Conservation (phyloP, 1,140 invertebrate species). For the Drosophila micromelanica region DNA sequence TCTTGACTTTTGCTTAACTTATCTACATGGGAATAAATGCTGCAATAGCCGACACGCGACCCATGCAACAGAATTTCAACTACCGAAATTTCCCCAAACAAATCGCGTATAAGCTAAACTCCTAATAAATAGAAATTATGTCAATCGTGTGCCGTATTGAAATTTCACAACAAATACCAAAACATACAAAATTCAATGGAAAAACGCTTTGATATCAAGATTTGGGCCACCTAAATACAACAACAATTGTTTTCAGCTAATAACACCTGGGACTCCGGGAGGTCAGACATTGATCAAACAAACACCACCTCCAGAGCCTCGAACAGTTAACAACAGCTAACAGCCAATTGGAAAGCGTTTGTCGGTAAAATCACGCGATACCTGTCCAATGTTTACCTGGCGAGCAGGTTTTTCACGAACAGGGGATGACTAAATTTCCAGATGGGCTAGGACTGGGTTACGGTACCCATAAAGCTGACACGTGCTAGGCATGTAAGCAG, state of each 20-base stretch:
- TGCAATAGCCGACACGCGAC: slow-evolving; percentile 8
- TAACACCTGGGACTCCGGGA: slow-evolving; percentile 8
- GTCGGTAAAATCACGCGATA: slow-evolving; percentile 71
- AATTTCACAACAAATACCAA: slow-evolving; percentile 57
- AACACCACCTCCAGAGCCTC: not conserved
- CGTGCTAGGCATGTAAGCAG: slow-evolving; percentile 54
- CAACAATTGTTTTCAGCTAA: slow-evolving; percentile 44
- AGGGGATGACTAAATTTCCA: slow-evolving; percentile 42
- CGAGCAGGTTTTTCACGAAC: slow-evolving; percentile 41
- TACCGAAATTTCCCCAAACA: slow-evolving; percentile 33
- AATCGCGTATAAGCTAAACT: slow-evolving; percentile 51
- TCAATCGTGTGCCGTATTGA: slow-evolving; percentile 55
- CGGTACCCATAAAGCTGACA: slow-evolving; percentile 45
- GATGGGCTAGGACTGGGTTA: not conserved
- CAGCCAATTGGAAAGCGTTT: slow-evolving; percentile 66
- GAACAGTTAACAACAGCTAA: not conserved
- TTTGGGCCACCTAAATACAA: slow-evolving; percentile 16
- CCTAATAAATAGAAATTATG: slow-evolving; percentile 79
- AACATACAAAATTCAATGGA: slow-evolving; percentile 14
- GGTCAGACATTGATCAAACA: slow-evolving; percentile 77
- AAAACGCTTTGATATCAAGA: slow-evolving; percentile 53
- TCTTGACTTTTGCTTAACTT: slow-evolving; percentile 11
- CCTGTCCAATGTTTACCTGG: slow-evolving; percentile 52
- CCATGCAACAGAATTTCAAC: slow-evolving; percentile 21
- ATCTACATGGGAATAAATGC: not conserved